Base-by-base conservation (phyloP, 2,797 vertebrate species). In the Tarsius wallacei region DNA sequence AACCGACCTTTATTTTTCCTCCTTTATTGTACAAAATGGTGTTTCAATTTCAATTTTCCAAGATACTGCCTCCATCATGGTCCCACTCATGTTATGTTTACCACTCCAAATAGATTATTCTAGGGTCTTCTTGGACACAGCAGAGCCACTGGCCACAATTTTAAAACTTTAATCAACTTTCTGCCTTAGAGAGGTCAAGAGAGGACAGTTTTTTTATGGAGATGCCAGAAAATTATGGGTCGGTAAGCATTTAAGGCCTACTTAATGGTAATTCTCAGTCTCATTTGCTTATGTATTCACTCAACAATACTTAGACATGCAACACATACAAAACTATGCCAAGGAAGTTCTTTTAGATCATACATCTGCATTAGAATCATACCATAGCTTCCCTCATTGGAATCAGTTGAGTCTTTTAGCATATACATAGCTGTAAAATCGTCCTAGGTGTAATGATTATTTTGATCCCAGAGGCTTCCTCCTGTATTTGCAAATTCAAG, bases 231-330 rank as follows among this genome's bases (percentile, higher is more conserved):
- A 83, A 95, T 11, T 63, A 2, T 61, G 89, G 51, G 26, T 68
- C 74, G 19, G 33, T 53, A 81, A 96, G 26, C 33, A 53, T 80
- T 47, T 53, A 80, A 80, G 42, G 42, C 42, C 42, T 42, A 42
- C 42, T 42, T 42, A 42, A 42, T 42, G 42, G 42, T 42, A 42
- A 6, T 42, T 42, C 19, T 17, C 22, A 51, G 33, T 57, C 49
- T 93, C 26, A n/a, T 42, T 33, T 9, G n/a, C 76, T 90, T 83
- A 70, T 82, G 28, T 86, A 87, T 71, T 81, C n/a, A 57, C 5
- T 49, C 49, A 92, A 42, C 2, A 86, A 49, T 90, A 92, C 66
- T 96, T 92, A 96, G 10, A 63, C 2, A 24, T 31, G 31, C 33
- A 70, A 70, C 6, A 42, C 28, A 73, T 24, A 53, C 24, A 70